Conservation (phyloP, 2,888 invertebrate genomes). For the Eilema griseolum region DNA sequence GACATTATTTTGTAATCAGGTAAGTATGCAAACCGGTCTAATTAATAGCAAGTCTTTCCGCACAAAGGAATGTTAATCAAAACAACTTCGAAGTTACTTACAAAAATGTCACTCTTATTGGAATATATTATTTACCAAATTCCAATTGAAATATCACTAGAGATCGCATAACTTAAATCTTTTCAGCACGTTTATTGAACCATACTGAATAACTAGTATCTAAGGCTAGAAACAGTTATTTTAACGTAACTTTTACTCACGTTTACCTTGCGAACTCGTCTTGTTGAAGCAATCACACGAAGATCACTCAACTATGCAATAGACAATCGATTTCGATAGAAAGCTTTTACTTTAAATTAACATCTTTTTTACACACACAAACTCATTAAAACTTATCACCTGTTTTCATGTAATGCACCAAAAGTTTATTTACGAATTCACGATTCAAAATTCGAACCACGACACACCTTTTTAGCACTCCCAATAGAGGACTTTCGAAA, state of each 20-base stretch:
- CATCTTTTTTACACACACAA: conserved; percentile 60
- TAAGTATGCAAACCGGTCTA: conserved; percentile 53
- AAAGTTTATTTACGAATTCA: conserved; percentile 63
- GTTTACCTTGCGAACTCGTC: conserved; percentile 68
- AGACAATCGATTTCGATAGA: conserved; percentile 58
- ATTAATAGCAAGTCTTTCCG: conserved; percentile 39
- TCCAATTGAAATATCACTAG: conserved; percentile 60
- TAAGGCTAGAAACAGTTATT: conserved; percentile 69
- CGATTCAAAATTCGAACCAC: conserved; percentile 75
- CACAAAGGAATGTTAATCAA: conserved; percentile 54
- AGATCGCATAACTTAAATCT: conserved; percentile 38
- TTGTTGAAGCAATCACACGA: conserved; percentile 63
- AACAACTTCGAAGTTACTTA: conserved; percentile 27
- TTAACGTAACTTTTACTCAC: conserved; percentile 78
- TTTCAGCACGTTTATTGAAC: conserved; percentile 56
- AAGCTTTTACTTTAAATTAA: conserved; percentile 49
- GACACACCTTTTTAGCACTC: conserved; percentile 69
- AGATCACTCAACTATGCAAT: conserved; percentile 73
- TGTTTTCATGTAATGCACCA: conserved; percentile 74
- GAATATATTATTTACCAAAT: conserved; percentile 46
- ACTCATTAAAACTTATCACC: conserved; percentile 61
- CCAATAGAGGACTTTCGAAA: conserved; percentile 34
- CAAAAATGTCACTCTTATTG: conserved; percentile 46
- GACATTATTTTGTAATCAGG: conserved; percentile 11
- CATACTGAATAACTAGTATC: conserved; percentile 48